These are phyloP conservation scores for Paedocypris sp. DNA, from an alignment of 2,113 vertebrate genomes.

Conservation along the genomic window DNA sequence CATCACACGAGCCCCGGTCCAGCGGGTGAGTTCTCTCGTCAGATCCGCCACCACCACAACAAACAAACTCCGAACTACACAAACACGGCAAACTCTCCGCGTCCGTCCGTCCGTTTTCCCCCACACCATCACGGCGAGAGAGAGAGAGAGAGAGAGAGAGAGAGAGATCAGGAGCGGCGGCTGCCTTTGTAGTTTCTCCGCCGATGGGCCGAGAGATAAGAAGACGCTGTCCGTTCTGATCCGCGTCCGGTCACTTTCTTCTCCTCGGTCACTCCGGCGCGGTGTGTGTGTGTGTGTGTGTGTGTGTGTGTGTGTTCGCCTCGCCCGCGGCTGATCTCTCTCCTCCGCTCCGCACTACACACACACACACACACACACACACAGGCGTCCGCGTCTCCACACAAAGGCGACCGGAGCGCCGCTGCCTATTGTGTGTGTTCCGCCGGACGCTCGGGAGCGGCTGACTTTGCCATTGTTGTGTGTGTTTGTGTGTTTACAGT, in stretches of 20 bases:
- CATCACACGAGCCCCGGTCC: not conserved
- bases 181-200: constrained; percentile 36
- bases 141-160: constrained; percentile 29
- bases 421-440: constrained; percentile 23
- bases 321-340: too few species aligned
- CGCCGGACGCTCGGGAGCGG: not conserved
- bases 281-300: too few species aligned
- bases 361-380: constrained; percentile 21
- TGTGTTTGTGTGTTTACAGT: too few species aligned
- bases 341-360: too few species aligned
- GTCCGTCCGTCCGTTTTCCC: not conserved
- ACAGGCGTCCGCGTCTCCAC: constrained; percentile 42
- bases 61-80: constrained; percentile 3
- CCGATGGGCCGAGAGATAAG: constrained; percentile 35
- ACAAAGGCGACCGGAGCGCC: constrained; percentile 49
- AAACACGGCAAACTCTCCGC: not conserved
- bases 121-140: not conserved
- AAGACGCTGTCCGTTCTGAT: constrained; percentile 13
- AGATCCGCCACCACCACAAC: too few species aligned
- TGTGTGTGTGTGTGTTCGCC: too few species aligned
- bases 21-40: constrained; percentile 25
- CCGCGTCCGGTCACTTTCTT: not conserved
- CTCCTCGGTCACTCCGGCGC: too few species aligned
- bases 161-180: constrained; percentile 41
- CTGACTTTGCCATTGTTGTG: too few species aligned